Evolutionary conservation across 2,797 vertebrate genomes (phyloP), one percentile per base, ranked within the genome.

Genomic region (Poecilia gillii): DNA sequence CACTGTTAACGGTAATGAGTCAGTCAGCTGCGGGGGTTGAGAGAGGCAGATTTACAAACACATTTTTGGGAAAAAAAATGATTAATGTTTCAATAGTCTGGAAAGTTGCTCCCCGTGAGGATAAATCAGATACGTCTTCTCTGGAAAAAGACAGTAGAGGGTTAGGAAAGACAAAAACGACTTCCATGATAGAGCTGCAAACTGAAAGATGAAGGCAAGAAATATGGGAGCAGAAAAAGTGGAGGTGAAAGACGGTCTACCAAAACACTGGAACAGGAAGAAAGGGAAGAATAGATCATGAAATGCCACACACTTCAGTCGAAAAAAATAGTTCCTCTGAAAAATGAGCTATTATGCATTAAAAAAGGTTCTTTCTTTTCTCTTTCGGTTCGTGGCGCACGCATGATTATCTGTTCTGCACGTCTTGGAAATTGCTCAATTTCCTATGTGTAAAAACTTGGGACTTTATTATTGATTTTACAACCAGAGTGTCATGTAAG

Each of bases 291-390:
- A 13, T 31, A 75, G 41, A 66, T 46, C 36, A 49, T 73, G 28
- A 80, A 76, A 51, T 46, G 25, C 74, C 79, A 76, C 49, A 82
- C 39, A 41, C 31, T 31, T 73, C 55, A 73, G 82, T 62, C 72
- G 62, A 68, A 47, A 57, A 18, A 39, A 18, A 85, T 75, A 45
- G 36, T 39, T 79, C 81, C 62, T 76, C 53, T 72, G 81, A 80
- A 86, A 89, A 90, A 77, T 82, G 55, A 80, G 47, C 72, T 74
- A 72, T 72, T 83, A 82, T 74, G 33, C 81, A 66, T 71, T 16
- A 45, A 76, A 78, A 78, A 81, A 1, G 55, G 3, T n/a, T 25
- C 2, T 72, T 55, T 0, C 84, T 79, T 84, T 78, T 64, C 28
- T 36, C 72, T 73, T 20, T 73, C 16, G 12, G 39, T 59, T 82